Conservation (phyloP, 2,888 invertebrate species). For the Mesoligia furuncula region DNA sequence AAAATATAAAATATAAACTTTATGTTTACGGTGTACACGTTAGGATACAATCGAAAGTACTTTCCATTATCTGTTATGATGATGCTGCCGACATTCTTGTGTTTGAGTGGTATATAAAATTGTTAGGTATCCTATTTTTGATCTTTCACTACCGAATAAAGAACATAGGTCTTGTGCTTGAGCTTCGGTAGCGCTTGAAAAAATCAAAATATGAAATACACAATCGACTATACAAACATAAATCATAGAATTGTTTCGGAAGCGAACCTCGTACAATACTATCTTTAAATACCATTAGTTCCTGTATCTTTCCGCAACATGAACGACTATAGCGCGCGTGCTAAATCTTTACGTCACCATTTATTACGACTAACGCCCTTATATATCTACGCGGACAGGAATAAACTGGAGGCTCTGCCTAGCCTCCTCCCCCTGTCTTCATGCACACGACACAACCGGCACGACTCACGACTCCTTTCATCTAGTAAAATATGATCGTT, state of each 20-base stretch:
- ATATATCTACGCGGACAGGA: conserved; percentile 64
- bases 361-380: conserved; percentile 68
- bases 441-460: conserved; percentile 36
- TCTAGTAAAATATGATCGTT: conserved; percentile 43
- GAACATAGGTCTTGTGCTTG: background rate
- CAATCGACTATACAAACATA: conserved; percentile 25
- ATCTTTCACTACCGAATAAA: background rate
- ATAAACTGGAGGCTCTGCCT: conserved; percentile 61
- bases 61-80: conserved; percentile 20
- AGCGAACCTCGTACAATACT: conserved; percentile 63
- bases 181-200: background rate
- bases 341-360: conserved; percentile 73
- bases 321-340: conserved; percentile 70
- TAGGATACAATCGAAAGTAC: conserved; percentile 40
- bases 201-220: conserved; percentile 5
- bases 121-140: background rate
- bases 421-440: conserved; percentile 38
- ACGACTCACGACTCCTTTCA: conserved; percentile 38
- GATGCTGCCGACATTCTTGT: conserved; percentile 6
- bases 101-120: conserved; percentile 9
- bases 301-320: conserved; percentile 79
- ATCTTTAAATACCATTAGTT: conserved; percentile 71
- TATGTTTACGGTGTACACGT: conserved; percentile 43
- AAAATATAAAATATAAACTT: conserved; percentile 43
- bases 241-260: conserved; percentile 57